Base-by-base conservation (phyloP, 2,113 vertebrate genomes). In the Tauraco erythrolophus region DNA sequence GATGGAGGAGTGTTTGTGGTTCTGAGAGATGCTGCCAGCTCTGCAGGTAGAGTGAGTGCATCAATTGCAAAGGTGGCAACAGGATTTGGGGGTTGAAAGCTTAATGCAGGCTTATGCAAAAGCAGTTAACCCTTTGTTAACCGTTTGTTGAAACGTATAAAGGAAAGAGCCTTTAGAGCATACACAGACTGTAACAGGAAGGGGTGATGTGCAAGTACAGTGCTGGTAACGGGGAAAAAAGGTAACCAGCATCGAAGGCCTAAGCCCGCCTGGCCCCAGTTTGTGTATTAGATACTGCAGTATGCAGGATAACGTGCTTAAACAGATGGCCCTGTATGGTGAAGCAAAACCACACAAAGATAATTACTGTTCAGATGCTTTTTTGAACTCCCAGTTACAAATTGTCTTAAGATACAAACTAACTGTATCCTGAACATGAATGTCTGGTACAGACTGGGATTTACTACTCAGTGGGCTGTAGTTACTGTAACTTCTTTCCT, bases 401-500 rank as follows among this genome's bases (percentile, higher is more conserved):
- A 75, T 50, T 75, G 56, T 94, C 75, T 78, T 72, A 86, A 85
- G 41, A 58, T 87, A 70, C n/a, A 77, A 79, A 58, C 5, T 4
- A 78, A 69, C 75, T 88, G 88, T 92, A 65, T 95, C 71, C 31
- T 82, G 93, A 82, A 62, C 19, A 4, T 75, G 65, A 92, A 83
- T 82, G 74, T 95, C 87, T 96, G 69, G 81, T 80, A 28, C 43
- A 70, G 88, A 51, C 66, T 75, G 86, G 87, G 24, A 23, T 89
- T 80, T 87, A 28, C 82, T 80, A 57, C 75, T 92, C 72, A 74
- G 75, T 91, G 76, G 48, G 83, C 95, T 97, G 37, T 89, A 95
- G 53, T 72, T 92, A 85, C 83, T 84, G 84, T 95, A 91, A 85
- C 90, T 96, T 96, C 61, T 89, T 78, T 81, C 14, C 92, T 89